Conservation (phyloP, 2,113 vertebrate genomes). For the Myanophis thanlyinensis region DNA sequence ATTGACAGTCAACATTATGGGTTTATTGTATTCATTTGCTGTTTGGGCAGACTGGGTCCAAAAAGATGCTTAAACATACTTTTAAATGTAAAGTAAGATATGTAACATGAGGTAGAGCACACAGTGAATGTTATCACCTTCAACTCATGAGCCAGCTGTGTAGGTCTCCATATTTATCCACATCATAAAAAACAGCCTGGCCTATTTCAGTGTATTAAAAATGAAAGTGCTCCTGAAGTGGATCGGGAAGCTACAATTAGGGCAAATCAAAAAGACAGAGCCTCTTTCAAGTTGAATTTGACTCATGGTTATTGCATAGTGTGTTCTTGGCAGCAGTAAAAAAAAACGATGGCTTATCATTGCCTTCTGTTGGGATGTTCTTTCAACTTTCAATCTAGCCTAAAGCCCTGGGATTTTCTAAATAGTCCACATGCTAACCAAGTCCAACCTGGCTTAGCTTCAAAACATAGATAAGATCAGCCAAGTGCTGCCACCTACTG, state of each 20-base stretch:
- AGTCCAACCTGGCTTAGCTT: background rate
- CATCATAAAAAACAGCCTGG: background rate
- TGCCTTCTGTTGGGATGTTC: background rate
- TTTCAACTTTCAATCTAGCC: background rate
- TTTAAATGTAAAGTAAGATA: background rate
- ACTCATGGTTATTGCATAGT: background rate
- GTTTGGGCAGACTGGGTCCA: background rate
- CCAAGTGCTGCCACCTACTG: background rate
- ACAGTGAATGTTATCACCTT: background rate
- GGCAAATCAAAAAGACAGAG: background rate
- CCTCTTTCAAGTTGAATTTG: background rate
- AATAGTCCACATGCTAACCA: background rate
- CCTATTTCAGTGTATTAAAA: background rate
- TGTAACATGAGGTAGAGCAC: background rate
- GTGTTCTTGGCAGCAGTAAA: background rate
- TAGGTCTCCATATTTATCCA: background rate
- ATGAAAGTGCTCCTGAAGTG: background rate
- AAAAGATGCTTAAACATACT: background rate
- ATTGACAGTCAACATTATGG: background rate
- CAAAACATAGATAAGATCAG: background rate
- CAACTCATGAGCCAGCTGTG: background rate
- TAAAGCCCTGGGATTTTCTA: background rate
- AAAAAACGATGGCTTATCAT: background rate
- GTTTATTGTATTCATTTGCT: background rate
- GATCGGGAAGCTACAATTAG: background rate